These are phyloP conservation scores for Eublepharis macularius DNA, from an alignment of 2,113 vertebrate species.

Conservation along the genomic window DNA sequence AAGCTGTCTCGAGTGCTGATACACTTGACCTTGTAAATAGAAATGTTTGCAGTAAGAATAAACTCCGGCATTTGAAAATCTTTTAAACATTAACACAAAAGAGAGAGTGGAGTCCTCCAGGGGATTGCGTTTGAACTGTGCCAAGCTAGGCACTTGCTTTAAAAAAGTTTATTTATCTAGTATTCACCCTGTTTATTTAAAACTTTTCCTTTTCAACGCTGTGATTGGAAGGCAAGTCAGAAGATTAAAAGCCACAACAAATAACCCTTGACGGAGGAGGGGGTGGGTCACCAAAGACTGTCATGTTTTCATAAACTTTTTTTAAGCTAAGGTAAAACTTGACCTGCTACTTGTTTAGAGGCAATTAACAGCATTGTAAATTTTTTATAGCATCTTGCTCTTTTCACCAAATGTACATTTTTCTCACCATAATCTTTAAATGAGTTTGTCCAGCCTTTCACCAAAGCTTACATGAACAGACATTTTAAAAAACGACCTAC, in stretches of 20 bases:
- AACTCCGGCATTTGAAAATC: constrained; percentile 83
- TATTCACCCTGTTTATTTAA: constrained; percentile 86
- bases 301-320: constrained; percentile 69
- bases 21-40: constrained; percentile 92
- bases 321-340: constrained; percentile 55
- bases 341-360: constrained; percentile 70
- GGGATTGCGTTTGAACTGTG: constrained; percentile 79
- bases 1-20: constrained; percentile 83
- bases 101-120: constrained; percentile 77
- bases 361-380: constrained; percentile 66
- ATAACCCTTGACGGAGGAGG: constrained; percentile 78
- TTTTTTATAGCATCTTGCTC: constrained; percentile 50
- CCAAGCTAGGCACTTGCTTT: constrained; percentile 74
- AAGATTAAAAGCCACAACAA: constrained; percentile 81
- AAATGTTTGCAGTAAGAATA: constrained; percentile 89
- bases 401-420: constrained; percentile 25
- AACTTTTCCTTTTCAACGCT: constrained; percentile 77
- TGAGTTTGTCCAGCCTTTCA: constrained; percentile 6
- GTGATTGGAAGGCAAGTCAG: constrained; percentile 77
- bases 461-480: not conserved
- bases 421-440: constrained; percentile 18
- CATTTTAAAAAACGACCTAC: not conserved
- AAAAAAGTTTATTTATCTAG: constrained; percentile 87
- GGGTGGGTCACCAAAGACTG: constrained; percentile 74
- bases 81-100: constrained; percentile 87